These are phyloP conservation scores for Chironomus tepperi DNA, from an alignment of 1,140 invertebrate genomes.

Conservation along the genomic window DNA sequence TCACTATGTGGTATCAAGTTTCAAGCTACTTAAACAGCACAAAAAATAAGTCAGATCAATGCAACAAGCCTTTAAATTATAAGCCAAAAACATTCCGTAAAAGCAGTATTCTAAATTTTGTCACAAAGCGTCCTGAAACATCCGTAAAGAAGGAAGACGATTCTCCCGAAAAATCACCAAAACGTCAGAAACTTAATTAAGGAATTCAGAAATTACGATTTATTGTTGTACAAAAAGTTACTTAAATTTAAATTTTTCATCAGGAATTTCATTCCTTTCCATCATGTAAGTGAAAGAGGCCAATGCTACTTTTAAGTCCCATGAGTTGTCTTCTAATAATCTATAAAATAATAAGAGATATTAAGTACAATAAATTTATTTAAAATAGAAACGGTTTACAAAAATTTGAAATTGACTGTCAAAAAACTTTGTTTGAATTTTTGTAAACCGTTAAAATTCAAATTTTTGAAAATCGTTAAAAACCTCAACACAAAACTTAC, in stretches of 20 bases:
- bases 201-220: too few relatives aligned
- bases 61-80: constrained; percentile 47
- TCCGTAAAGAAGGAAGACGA: too few relatives aligned
- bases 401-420: neutral
- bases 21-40: constrained; percentile 63
- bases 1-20: constrained; percentile 59
- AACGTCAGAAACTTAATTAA: too few relatives aligned
- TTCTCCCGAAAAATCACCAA: too few relatives aligned
- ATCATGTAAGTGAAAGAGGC: neutral
- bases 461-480: too few relatives aligned
- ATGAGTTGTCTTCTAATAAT: neutral
- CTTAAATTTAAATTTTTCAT: neutral
- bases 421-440: too few relatives aligned
- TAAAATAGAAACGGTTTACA: neutral
- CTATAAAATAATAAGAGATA: neutral
- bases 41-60: constrained; percentile 56
- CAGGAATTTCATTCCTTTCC: neutral
- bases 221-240: neutral
- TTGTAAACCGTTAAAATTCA: too few relatives aligned
- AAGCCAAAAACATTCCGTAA: constrained; percentile 28
- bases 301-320: neutral
- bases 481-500: neutral
- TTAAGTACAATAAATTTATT: neutral
- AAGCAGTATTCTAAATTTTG: too few relatives aligned
- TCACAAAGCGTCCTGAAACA: too few relatives aligned